Base-by-base conservation (phyloP, 2,113 vertebrate genomes). In the Otocyon megalotis region DNA sequence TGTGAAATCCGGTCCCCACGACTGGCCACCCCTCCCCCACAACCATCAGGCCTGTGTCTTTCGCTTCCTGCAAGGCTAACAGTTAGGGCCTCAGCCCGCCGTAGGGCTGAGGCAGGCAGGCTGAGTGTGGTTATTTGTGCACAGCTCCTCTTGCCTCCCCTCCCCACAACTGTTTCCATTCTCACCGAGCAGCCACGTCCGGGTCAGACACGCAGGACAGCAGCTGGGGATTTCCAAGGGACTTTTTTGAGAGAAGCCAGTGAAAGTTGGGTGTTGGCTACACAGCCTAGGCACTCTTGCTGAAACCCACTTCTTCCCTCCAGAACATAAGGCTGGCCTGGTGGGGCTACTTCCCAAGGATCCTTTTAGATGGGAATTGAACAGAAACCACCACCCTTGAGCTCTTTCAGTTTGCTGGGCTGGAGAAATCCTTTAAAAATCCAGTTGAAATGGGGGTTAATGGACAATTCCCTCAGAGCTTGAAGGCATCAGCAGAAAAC, bases 141-240 rank as follows among this genome's bases (percentile, higher is more conserved):
- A 11, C 50, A 48, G 76, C 58, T 65, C 72, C 15, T 19, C 0
- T 4, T 26, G 76, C 63, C 79, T 48, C 43, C 72, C 93, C 97
- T 89, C 96, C 98, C 96, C 94, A 58, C 97, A 90, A 96, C 85
- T 96, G 85, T 97, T 97, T 98, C 97, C 97, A 97, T 98, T 98
- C 97, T 97, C 97, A 91, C 94, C 58, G 10, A 69, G 72, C 95
- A 90, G 95, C 93, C 93, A 93, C 72, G 85, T 97, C 98, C 79
- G 96, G 97, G 97, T 96, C 94, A 93, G 62, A 95, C 60, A 65
- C 71, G 26, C 80, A 95, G 92, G 93, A 92, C 79, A 67, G 90
- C 79, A 30, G 85, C 81, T 16, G 97, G 98, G 98, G 95, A 88
- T 98, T 98, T 98, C 98, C 98, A 96, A 94, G 98, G 98, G 98